These are phyloP conservation scores for Neopelma chrysocephalum DNA, from an alignment of 2,797 vertebrate genomes.

Conservation along the genomic window DNA sequence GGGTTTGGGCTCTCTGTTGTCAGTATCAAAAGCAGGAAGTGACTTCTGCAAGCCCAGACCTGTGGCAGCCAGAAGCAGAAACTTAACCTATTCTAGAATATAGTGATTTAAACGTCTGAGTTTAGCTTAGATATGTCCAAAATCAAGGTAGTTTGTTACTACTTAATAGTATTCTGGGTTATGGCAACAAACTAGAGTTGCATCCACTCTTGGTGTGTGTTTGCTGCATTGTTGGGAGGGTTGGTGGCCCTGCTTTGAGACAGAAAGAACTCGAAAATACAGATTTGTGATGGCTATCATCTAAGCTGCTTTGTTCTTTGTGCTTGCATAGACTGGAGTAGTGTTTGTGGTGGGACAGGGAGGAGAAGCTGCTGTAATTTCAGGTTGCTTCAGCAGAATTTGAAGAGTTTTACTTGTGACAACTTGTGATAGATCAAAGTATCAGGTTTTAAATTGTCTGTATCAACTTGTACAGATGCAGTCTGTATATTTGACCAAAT, in stretches of 20 bases:
- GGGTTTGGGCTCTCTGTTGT: background rate
- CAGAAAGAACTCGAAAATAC: background rate
- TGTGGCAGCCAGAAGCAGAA: background rate
- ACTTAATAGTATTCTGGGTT: background rate
- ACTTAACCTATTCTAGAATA: background rate
- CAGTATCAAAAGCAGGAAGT: background rate
- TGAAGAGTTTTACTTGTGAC: background rate
- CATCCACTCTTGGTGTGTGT: background rate
- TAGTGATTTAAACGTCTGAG: background rate
- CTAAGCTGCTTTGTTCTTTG: background rate
- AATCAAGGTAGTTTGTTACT: background rate
- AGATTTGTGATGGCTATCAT: background rate
- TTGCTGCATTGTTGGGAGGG: background rate
- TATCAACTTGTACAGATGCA: background rate
- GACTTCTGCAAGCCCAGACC: background rate
- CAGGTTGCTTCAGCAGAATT: background rate
- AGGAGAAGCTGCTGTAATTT: background rate
- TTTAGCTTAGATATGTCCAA: background rate
- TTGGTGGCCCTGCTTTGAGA: background rate
- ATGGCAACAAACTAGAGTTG: background rate
- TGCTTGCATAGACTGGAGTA: background rate
- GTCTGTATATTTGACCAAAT: fast-evolving
- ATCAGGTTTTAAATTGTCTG: background rate
- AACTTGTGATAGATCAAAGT: background rate
- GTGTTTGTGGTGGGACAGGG: background rate